Evolutionary conservation across 2,888 invertebrate species (phyloP).

Genomic region (Polydrusus pterygomalis): DNA sequence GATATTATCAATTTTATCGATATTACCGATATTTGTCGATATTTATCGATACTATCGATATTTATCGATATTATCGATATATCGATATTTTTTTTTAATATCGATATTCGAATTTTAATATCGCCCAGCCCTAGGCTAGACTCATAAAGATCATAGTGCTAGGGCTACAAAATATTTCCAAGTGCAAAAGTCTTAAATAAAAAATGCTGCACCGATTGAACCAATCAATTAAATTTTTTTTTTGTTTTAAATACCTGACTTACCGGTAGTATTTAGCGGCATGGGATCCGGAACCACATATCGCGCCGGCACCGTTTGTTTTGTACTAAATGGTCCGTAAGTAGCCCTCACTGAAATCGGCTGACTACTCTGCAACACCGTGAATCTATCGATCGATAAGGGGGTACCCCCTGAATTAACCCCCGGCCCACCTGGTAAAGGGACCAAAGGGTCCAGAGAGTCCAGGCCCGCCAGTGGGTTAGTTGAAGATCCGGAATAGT

Average conservation of each 20-base stretch:
- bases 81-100: too few relatives aligned
- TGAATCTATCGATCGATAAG: slow-evolving; percentile 90
- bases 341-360: slow-evolving; percentile 93
- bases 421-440: slow-evolving; percentile 55
- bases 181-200: too few relatives aligned
- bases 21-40: too few relatives aligned
- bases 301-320: slow-evolving; percentile 93
- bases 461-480: slow-evolving; percentile 65
- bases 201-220: too few relatives aligned
- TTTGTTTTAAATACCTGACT: slow-evolving; percentile 5
- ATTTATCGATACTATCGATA: too few relatives aligned
- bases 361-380: slow-evolving; percentile 92
- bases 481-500: slow-evolving; percentile 70
- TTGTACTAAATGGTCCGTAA: slow-evolving; percentile 96
- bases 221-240: too few relatives aligned
- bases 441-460: slow-evolving; percentile 61
- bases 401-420: slow-evolving; percentile 77
- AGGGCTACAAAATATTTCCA: too few relatives aligned
- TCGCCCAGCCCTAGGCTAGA: too few relatives aligned
- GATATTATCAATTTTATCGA: too few relatives aligned
- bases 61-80: too few relatives aligned
- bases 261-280: slow-evolving; percentile 69
- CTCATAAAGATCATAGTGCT: too few relatives aligned
- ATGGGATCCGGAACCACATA: slow-evolving; percentile 91
- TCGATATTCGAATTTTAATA: too few relatives aligned